A percentile compares a stretch with the other conserved stretches of the same genome.
Conservation (phyloP, 1,140 invertebrate species). For the Bacillus rossius region DNA sequence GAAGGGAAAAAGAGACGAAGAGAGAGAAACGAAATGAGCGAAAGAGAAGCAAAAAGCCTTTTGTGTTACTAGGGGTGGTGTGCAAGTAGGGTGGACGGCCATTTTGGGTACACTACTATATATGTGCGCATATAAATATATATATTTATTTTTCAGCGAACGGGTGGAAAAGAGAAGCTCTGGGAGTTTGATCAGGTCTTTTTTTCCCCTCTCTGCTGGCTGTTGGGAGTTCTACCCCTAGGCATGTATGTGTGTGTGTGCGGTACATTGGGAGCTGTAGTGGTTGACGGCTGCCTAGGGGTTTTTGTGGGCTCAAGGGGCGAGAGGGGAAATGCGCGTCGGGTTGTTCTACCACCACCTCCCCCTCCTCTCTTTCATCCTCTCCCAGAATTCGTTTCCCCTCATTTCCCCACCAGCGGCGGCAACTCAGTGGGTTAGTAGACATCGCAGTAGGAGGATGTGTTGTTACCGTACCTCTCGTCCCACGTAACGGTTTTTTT, state of each 20-base stretch:
- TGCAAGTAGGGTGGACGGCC: constrained; percentile 15
- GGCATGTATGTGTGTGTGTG: not conserved
- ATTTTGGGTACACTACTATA: constrained; percentile 14
- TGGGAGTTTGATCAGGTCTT: not conserved
- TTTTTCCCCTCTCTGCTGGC: no score
- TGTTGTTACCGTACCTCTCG: no score
- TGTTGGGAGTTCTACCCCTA: not conserved
- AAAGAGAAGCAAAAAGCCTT: constrained; percentile 9
- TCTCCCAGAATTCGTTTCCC: no score
- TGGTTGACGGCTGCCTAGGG: constrained; percentile 11
- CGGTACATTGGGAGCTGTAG: constrained; percentile 12
- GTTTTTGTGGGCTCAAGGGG: not conserved
- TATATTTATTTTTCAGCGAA: constrained; percentile 3
- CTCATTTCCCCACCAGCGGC: no score
- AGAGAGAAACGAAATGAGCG: not conserved
- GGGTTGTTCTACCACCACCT: not conserved
- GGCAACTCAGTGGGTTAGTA: no score
- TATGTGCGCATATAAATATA: not conserved
- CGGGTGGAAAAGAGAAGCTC: constrained; percentile 8
- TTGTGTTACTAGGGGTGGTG: constrained; percentile 10
- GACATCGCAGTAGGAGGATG: no score
- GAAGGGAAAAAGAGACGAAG: no score
- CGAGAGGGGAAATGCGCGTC: not conserved
- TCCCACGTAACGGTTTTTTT: no score
- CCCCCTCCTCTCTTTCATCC: not conserved